Conservation (phyloP, 2,113 vertebrate genomes). For the Copsychus sechellarum region DNA sequence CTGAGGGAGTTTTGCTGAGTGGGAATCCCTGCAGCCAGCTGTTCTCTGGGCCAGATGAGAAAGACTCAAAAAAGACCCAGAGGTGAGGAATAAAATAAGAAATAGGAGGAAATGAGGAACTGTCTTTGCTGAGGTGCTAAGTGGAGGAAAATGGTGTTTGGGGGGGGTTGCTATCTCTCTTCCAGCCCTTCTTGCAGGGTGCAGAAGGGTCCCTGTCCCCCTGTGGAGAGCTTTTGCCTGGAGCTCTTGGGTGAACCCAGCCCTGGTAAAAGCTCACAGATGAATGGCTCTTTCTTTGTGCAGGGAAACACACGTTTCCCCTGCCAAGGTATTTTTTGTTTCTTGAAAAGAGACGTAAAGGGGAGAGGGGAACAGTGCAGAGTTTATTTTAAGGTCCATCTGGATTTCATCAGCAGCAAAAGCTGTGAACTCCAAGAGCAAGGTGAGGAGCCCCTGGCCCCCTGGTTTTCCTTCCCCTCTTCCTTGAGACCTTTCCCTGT, state of each 20-base stretch:
- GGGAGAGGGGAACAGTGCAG: background rate
- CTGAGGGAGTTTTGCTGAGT: background rate
- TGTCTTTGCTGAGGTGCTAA: background rate
- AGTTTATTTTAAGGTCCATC: conserved; percentile 48
- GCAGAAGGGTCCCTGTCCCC: background rate
- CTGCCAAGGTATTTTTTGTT: background rate
- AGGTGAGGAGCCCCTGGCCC: background rate
- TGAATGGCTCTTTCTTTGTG: background rate
- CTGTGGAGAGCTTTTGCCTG: fast-evolving
- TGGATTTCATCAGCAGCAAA: conserved; percentile 56
- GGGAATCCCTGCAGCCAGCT: background rate
- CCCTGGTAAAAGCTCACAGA: background rate
- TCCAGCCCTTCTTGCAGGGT: background rate
- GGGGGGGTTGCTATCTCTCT: fast-evolving
- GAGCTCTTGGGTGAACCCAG: background rate
- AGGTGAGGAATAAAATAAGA: background rate
- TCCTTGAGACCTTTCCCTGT: background rate
- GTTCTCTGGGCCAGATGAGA: background rate
- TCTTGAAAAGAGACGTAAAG: background rate
- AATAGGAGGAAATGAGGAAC: background rate
- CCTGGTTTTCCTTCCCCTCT: background rate
- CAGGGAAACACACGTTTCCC: background rate
- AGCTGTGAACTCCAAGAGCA: background rate
- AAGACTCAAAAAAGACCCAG: background rate
- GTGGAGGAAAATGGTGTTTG: fast-evolving